phyloP scores from a whole-genome alignment of 2,113 vertebrate species.

The Psephotus haematonotus region DNA sequence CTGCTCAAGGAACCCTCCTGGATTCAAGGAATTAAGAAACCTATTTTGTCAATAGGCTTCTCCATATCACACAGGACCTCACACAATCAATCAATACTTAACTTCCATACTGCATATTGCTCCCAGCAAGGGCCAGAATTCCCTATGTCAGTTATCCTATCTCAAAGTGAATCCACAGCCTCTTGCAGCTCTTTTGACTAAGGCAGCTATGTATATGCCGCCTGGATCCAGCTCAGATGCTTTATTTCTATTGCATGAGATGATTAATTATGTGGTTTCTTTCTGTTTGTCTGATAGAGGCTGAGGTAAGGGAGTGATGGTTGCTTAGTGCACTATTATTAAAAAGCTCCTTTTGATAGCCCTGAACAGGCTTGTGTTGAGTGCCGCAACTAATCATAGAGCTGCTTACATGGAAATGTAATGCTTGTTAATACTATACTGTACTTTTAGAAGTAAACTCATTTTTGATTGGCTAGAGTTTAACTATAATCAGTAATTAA shows the following conservation, averaged over 20 bases:
- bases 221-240: conserved; percentile 46
- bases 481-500: conserved; percentile 85
- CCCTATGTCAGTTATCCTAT: background rate
- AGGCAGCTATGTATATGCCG: background rate
- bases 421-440: conserved; percentile 76
- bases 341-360: conserved; percentile 76
- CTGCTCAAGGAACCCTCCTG: background rate
- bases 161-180: background rate
- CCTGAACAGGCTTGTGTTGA: conserved; percentile 67
- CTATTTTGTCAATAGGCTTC: background rate
- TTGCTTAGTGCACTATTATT: conserved; percentile 71
- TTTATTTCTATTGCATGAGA: conserved; percentile 56
- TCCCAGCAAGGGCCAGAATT: background rate
- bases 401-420: conserved; percentile 77
- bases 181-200: background rate
- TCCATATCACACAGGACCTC: background rate
- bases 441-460: conserved; percentile 77
- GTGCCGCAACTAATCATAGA: conserved; percentile 76
- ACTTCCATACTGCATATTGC: background rate
- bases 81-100: background rate
- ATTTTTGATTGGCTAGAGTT: conserved; percentile 79
- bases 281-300: conserved; percentile 69
- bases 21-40: background rate
- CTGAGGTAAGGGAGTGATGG: conserved; percentile 66
- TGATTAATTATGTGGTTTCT: conserved; percentile 69